Evolutionary conservation across 53 echinoderm and acorn worm genomes (phyloP), one percentile per base, ranked within the genome.

Genomic region (Pentamera pediparva): DNA sequence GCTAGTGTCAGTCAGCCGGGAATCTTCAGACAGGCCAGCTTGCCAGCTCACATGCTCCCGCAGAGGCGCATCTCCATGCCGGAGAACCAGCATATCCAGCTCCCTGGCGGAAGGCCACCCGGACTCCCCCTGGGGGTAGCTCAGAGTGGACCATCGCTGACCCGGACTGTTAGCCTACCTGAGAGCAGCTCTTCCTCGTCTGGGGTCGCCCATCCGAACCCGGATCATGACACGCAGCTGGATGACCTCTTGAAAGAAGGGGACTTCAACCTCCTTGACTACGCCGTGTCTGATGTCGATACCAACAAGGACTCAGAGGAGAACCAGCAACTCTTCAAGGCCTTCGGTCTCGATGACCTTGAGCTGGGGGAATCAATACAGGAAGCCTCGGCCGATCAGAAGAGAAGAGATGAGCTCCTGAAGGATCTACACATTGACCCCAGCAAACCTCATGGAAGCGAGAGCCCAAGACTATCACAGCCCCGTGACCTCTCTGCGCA

Each of bases 241-340:
- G 98, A 98, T 59, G 98, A 98, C 65, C 79, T 92, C 25, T 83
- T 98, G 49, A 67, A 78, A 12, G 85, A 91, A 35, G 91, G 98
- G 6, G 94, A 94, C 36, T 90, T 96, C 29, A 90, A 92, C 78
- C 76, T 98, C 35, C 63, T 98, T 40, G 98, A 91, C 52, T 98
- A 88, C 78, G 91, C 98, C 33, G 98, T 82, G 27, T 85, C 91
- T 49, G 91, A 89, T 43, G 56, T 98, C 27, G 98, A 98, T 75
- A 98, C 87, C 19, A 98, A 98, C 72, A 91, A 91, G 49, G 86
- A 98, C 45, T 96, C 98, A 32, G 98, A 82, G 51, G 98, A 91
- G 82, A 98, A 98, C 45, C 98, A 92, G 75, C 91, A 92, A 63
- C 86, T 98, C 54, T 98, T 98, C 64, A 88, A 92, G 64, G 91